A percentile compares a stretch with the other conserved stretches of the same genome.
phyloP scores from a whole-genome alignment of 2,113 vertebrate genomes.

The Manacus vitellinus region DNA sequence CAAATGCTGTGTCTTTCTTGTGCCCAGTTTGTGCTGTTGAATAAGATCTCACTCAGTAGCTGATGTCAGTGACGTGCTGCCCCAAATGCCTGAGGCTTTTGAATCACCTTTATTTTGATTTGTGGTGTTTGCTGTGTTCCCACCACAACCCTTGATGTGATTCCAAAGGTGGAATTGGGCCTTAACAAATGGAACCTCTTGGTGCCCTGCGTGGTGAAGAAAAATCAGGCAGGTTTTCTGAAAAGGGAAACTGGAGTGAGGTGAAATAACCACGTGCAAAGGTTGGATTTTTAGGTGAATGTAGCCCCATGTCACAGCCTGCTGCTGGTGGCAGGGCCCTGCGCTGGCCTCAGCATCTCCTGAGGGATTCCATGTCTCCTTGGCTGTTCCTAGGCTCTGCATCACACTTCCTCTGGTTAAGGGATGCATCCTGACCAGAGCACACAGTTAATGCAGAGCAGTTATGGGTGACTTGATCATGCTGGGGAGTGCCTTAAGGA shows the following conservation, averaged over 20 bases:
- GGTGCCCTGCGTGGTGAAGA: neutral
- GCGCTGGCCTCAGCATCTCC: neutral
- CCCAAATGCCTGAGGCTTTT: neutral
- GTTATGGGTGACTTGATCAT: neutral
- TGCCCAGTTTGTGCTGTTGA: neutral
- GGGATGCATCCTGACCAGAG: neutral
- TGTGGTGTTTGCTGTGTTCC: neutral
- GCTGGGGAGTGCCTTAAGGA: neutral
- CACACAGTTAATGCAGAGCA: neutral
- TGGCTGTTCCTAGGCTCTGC: neutral
- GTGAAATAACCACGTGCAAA: neutral
- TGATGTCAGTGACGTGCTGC: neutral
- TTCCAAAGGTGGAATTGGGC: neutral
- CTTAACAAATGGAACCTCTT: neutral
- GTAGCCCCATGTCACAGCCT: neutral
- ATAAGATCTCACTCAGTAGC: neutral
- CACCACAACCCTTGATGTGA: neutral
- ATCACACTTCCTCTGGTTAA: neutral
- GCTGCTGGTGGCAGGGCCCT: neutral
- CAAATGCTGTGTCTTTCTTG: accelerated
- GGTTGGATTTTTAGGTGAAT: neutral
- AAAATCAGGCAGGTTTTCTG: neutral
- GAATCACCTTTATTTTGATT: neutral
- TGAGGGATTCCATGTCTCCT: neutral
- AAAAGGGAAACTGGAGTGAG: neutral